These are phyloP conservation scores for Antheraea mylitta DNA, from an alignment of 1,140 invertebrate species.

Conservation along the genomic window DNA sequence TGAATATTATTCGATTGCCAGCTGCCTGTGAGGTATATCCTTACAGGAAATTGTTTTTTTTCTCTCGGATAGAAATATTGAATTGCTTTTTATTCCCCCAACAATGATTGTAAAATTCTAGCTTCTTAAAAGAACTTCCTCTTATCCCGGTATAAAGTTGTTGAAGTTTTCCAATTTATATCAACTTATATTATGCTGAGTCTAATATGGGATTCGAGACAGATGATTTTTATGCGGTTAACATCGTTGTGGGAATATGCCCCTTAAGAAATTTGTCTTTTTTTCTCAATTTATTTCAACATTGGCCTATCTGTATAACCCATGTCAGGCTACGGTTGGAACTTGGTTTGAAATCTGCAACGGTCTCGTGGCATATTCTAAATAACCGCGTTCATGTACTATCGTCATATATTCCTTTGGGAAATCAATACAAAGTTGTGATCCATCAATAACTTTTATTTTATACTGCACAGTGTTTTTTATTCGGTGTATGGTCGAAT, in stretches of 20 bases:
- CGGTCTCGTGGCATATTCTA: constrained; percentile 36
- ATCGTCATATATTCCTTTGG: constrained; percentile 32
- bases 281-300: constrained; percentile 36
- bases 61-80: constrained; percentile 26
- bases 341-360: constrained; percentile 32
- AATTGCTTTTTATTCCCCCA: constrained; percentile 24
- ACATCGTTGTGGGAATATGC: constrained; percentile 21
- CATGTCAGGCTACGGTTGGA: constrained; percentile 40
- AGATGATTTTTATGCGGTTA: constrained; percentile 28
- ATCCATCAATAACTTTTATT: no score
- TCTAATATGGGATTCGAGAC: constrained; percentile 29
- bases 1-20: constrained; percentile 47
- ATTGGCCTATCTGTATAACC: constrained; percentile 24
- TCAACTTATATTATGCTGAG: constrained; percentile 24
- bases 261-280: constrained; percentile 47
- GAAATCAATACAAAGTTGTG: constrained; percentile 38
- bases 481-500: no score
- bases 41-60: constrained; percentile 35
- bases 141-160: constrained; percentile 16
- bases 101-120: constrained; percentile 19
- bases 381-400: constrained; percentile 43
- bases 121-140: background rate
- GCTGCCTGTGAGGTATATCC: constrained; percentile 29
- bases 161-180: constrained; percentile 26
- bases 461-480: no score